Evolutionary conservation across 2,113 vertebrate genomes (phyloP), one percentile per base, ranked within the genome.

Genomic region (Nothocercus julius): DNA sequence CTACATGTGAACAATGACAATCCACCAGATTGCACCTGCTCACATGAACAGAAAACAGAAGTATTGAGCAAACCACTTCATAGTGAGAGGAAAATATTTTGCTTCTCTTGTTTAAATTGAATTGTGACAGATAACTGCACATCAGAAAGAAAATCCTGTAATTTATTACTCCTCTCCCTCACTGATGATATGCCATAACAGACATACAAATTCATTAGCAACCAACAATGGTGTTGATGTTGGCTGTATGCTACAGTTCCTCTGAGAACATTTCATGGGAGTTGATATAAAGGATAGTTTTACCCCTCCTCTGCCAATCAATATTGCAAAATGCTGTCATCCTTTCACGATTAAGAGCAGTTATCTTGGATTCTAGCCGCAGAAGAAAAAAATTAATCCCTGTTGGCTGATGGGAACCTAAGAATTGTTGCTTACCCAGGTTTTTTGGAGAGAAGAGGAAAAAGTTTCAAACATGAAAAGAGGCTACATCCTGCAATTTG

Each of bases 401-500:
- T 84, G 84, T 34, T 51, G 19, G 68, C 5, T 5, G 30, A 77
- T 34, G 25, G 64, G 21, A 75, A 56, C 27, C 34, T 67, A 74
- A 64, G 30, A 72, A 82, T 42, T 44, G 12, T 24, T 34, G 11
- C 17, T 82, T 82, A 56, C 17, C 4, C 11, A 11, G 9, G 3
- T 4, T 36, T 75, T 3, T 6, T 85, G 32, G 11, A 58, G 49
- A 6, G 4, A n/a, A 66, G 49, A 51, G 54, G 36, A 22, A 17
- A 21, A 28, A 56, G 54, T 56, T 12, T 66, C 28, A 67, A 13
- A 6, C 7, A 42, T 76, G 16, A 20, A 30, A 45, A 72, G 28
- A 42, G 28, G 3, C 21, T 82, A 1, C 0, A 40, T 54, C 36
- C 3, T 42, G 2, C 30, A 28, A 22, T 10, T 11, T 32, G 3